phyloP scores from a whole-genome alignment of 2,797 vertebrate genomes.

The Helicolenus hilgendorfi region DNA sequence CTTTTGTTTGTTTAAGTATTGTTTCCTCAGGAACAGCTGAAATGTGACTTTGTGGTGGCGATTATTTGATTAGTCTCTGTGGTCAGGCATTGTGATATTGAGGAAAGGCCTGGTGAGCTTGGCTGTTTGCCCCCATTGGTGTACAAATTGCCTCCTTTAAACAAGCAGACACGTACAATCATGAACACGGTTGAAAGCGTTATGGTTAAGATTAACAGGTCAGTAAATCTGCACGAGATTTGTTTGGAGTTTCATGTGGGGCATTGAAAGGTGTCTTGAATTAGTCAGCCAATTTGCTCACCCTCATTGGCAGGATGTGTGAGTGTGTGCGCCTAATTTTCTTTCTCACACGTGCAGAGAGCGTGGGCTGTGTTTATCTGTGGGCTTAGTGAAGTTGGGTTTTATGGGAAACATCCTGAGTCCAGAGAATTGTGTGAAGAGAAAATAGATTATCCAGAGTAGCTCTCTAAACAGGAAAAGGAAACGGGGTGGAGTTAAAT shows the following conservation, averaged over 20 bases:
- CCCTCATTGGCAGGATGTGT: constrained; percentile 3
- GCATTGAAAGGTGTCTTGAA: constrained; percentile 10
- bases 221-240: constrained; percentile 2
- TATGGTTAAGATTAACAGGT: background rate
- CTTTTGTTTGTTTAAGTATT: constrained; percentile 61
- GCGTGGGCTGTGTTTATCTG: constrained; percentile 47
- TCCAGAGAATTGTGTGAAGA: constrained; percentile 74
- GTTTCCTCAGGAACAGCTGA: constrained; percentile 50
- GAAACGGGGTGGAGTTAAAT: constrained; percentile 77
- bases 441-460: constrained; percentile 80
- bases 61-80: constrained; percentile 70
- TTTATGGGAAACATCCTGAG: constrained; percentile 81
- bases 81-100: constrained; percentile 50
- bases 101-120: constrained; percentile 66
- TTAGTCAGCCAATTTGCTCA: constrained; percentile 27
- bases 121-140: constrained; percentile 51
- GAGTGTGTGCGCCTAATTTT: constrained; percentile 5
- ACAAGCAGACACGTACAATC: background rate
- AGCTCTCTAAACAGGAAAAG: constrained; percentile 84
- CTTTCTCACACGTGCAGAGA: constrained; percentile 25
- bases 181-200: background rate
- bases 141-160: constrained; percentile 17
- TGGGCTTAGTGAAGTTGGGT: constrained; percentile 1
- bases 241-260: constrained; percentile 2
- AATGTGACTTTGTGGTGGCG: constrained; percentile 51